Evolutionary conservation across 2,888 invertebrate species (phyloP).

Genomic region (Tortricodes alternella): DNA sequence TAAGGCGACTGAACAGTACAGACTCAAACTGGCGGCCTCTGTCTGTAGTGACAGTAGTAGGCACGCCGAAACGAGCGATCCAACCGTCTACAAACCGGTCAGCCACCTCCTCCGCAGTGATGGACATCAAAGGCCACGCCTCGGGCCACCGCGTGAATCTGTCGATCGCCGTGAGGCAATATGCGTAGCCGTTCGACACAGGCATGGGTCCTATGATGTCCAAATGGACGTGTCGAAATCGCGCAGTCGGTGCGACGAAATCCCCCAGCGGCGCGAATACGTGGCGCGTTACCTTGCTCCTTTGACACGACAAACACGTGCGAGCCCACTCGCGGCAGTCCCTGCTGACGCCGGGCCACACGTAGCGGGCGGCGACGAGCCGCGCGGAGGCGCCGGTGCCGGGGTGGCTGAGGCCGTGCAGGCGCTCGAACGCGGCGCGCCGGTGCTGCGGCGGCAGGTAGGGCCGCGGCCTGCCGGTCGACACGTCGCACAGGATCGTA

Average conservation of each 20-base stretch:
- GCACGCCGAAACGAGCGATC: too few relatives aligned
- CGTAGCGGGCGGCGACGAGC: constrained; percentile 45
- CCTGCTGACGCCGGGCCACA: constrained; percentile 50
- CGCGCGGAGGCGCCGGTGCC: constrained; percentile 27
- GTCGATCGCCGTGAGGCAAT: constrained; percentile 43
- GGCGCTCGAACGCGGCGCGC: constrained; percentile 18
- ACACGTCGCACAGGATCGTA: constrained; percentile 33
- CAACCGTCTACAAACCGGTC: too few relatives aligned
- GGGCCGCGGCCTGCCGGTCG: constrained; percentile 30
- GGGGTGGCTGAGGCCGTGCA: constrained; percentile 36
- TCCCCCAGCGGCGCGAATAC: constrained; percentile 24
- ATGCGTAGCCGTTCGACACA: constrained; percentile 13
- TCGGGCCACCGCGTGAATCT: constrained; percentile 35
- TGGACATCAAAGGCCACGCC: too few relatives aligned
- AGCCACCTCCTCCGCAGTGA: too few relatives aligned
- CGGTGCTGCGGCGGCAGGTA: constrained; percentile 29
- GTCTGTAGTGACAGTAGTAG: too few relatives aligned
- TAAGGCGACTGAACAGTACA: too few relatives aligned
- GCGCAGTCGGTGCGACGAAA: constrained; percentile 27
- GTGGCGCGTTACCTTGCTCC: constrained; percentile 34
- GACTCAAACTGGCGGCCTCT: too few relatives aligned
- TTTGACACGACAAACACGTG: constrained; percentile 48
- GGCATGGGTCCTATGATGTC: constrained; percentile 49
- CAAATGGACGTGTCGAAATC: constrained; percentile 47
- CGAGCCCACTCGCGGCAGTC: constrained; percentile 46